These are phyloP conservation scores for Choloepus didactylus DNA, from an alignment of 2,797 vertebrate species.

Conservation along the genomic window DNA sequence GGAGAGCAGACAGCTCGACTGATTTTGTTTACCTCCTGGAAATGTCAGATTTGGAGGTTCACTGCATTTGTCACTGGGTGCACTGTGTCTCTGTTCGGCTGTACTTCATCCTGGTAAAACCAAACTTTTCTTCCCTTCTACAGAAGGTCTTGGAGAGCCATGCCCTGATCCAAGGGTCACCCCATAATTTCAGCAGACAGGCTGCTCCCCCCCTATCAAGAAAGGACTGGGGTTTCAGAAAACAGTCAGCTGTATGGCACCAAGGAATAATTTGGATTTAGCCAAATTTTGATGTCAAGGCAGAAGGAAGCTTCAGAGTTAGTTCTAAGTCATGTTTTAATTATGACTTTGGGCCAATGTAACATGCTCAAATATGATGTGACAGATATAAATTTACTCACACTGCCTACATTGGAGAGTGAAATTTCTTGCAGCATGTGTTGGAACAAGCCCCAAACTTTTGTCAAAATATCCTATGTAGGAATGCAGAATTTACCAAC, in stretches of 20 bases:
- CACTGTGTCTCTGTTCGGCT: conserved; percentile 3
- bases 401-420: fast-evolving
- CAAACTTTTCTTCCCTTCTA: not conserved
- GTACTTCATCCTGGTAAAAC: not conserved
- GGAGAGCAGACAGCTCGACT: not conserved
- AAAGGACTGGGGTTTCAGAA: not conserved
- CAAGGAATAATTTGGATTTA: not conserved
- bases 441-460: fast-evolving
- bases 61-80: conserved; percentile 56
- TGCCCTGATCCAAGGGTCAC: fast-evolving
- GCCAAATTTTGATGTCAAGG: not conserved
- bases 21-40: conserved; percentile 42
- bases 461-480: fast-evolving
- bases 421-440: not conserved
- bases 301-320: not conserved
- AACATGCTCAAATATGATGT: fast-evolving
- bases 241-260: fast-evolving
- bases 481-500: too few relatives aligned
- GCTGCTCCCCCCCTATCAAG: not conserved
- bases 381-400: not conserved
- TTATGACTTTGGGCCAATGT: not conserved
- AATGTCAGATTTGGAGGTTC: conserved; percentile 78
- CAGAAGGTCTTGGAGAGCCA: not conserved
- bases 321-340: not conserved
- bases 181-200: fast-evolving